Evolutionary conservation across 2,797 vertebrate genomes (phyloP), one percentile per base, ranked within the genome.

Genomic region (Phoebastria nigripes): DNA sequence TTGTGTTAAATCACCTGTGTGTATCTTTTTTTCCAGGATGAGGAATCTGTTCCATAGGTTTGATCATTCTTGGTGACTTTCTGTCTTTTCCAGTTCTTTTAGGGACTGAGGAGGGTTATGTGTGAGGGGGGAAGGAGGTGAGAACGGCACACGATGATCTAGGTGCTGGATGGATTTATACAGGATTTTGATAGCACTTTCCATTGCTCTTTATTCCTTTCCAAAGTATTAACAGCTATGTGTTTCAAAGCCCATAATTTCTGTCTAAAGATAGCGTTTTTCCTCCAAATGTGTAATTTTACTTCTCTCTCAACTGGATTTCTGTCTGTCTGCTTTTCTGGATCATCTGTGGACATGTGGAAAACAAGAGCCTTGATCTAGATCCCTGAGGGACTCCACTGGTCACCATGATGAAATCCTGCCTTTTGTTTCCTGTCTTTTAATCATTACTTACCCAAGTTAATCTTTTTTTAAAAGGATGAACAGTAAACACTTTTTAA

Each of bases 141-240:
- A 76, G 46, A 89, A 35, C 15, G 0, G 0, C 17, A 42, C 16
- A 39, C 26, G 35, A 5, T 14, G 4, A 26, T 65, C 35, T 61
- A 65, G 21, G 17, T 44, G 19, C 52, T 87, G 37, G 19, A 46
- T 73, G 31, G 25, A 63, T 71, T 83, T 66, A 51, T 21, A 44
- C 19, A 78, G 26, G 4, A 7, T 84, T 85, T 87, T 77, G 33
- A 28, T 73, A 55, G 39, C 1, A 2, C 12, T 86, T 82, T 44
- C 20, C 5, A 1, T 37, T 71, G 52, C 6, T 89, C 19, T 71
- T 74, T 59, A 26, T 62, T 89, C 14, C 25, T 77, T 93, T 85
- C 31, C 52, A 56, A 59, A 92, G 6, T 67, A 55, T 81, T 86
- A 63, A 33, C 15, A 86, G 20, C 31, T 49, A 0, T 47, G 25